A percentile compares a stretch with the other conserved stretches of the same genome.
Evolutionary conservation across 2,797 vertebrate genomes (phyloP).

Genomic region (Paramormyrops hopkinsi): DNA sequence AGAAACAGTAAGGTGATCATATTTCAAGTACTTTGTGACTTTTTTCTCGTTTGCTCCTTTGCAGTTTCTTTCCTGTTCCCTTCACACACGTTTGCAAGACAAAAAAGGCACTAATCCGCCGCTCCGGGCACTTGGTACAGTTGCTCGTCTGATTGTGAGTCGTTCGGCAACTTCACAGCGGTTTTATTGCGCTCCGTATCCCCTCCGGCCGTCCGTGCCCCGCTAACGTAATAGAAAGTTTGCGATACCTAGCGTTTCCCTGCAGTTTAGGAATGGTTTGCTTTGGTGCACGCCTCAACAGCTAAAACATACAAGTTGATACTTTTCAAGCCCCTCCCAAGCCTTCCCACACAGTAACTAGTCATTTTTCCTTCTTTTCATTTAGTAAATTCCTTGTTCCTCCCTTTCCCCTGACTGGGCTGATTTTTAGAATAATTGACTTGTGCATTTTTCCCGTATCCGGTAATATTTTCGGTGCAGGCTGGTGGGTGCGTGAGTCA

Average conservation of each 20-base stretch:
- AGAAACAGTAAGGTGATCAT: slow-evolving; percentile 48
- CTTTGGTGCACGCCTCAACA: slow-evolving; percentile 62
- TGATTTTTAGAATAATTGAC: slow-evolving; percentile 12
- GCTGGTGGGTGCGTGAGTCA: slow-evolving; percentile 25
- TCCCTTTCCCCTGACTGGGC: slow-evolving; percentile 15
- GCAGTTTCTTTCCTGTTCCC: slow-evolving; percentile 20
- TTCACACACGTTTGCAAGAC: neutral
- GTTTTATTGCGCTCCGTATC: slow-evolving; percentile 22
- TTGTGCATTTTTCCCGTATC: slow-evolving; percentile 23
- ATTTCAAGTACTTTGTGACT: slow-evolving; percentile 13
- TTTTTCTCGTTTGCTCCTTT: neutral
- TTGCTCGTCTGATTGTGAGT: slow-evolving; percentile 10
- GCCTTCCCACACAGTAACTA: slow-evolving; percentile 51
- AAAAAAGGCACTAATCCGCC: slow-evolving; percentile 8
- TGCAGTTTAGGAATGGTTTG: slow-evolving; percentile 45
- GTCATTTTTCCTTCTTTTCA: slow-evolving; percentile 38
- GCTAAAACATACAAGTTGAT: slow-evolving; percentile 61
- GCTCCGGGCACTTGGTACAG: slow-evolving; percentile 11
- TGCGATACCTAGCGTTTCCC: slow-evolving; percentile 27
- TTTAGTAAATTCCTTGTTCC: slow-evolving; percentile 24
- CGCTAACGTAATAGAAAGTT: slow-evolving; percentile 10
- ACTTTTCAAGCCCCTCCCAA: slow-evolving; percentile 70
- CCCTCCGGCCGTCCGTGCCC: slow-evolving; percentile 11
- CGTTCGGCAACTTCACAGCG: slow-evolving; percentile 15
- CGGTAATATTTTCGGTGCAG: slow-evolving; percentile 23